Base-by-base conservation (phyloP, 64 coral and sea anemone genomes). In the Pachyseris speciosa region DNA sequence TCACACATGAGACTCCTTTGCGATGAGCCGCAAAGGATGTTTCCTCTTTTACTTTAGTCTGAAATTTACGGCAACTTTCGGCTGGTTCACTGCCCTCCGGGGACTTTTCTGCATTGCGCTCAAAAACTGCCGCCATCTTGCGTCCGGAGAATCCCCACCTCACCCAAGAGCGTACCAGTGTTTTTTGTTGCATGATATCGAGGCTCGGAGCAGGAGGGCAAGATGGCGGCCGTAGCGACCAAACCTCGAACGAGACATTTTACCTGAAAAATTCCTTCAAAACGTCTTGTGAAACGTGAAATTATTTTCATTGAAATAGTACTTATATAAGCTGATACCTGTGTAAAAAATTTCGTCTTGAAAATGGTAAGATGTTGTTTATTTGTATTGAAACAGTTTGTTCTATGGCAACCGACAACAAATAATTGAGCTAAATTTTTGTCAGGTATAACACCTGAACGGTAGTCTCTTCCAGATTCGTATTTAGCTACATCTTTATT, bases 211-310 rank as follows among this genome's bases (percentile, higher is more conserved):
- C 33, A 27, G 63, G 7, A 7, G 15, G n/a, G 2, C 64, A 93
- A 88, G 69, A 93, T 87, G 84, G 91, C 64, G 72, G 72, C 42
- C 91, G 91, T 93, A 93, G 73, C 84, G 84, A 93, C 91, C 16
- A 69, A 86, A 67, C 55, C 19, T 86, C 76, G 42, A 49, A 19
- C 11, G 32, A 78, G 37, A 86, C 50, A 31, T 80, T 33, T 19
- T 7, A 69, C 47, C 75, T 87, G 47, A 58, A 81, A 87, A 45
- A 41, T 60, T 15, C n/a, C 8, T 51, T 67, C 38, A 20, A 2
- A 78, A 86, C 36, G 28, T 19, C 34, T 37, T 41, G 37, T 79
- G 0, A n/a, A 37, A 33, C 1, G 40, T 44, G n/a, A 48, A 31
- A 72, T 4, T 59, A 9, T 27, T 44, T 29, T 17, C 2, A 37